A percentile compares a stretch with the other conserved stretches of the same genome.
Evolutionary conservation across 2,888 invertebrate species (phyloP).

Genomic region (Drosophila lacicola): DNA sequence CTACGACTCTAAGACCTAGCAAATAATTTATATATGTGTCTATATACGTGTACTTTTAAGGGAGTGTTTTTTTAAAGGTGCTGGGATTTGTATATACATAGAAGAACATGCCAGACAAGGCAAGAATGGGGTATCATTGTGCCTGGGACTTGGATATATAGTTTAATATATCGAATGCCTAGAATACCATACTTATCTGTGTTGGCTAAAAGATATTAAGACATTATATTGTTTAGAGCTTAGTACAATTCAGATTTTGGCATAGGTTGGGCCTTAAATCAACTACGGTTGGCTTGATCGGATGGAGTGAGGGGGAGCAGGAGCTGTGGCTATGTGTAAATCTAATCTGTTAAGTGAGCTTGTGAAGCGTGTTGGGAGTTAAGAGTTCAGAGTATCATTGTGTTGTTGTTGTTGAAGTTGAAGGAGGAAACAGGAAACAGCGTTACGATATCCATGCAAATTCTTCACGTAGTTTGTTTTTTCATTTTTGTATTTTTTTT

Average conservation of each 20-base stretch:
- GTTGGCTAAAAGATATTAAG: slow-evolving; percentile 45
- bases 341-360: slow-evolving; percentile 27
- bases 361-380: slow-evolving; percentile 30
- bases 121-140: slow-evolving; percentile 20
- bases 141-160: slow-evolving; percentile 29
- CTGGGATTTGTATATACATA: slow-evolving; percentile 18
- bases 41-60: slow-evolving; percentile 10
- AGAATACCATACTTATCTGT: slow-evolving; percentile 72
- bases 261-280: slow-evolving; percentile 4
- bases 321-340: slow-evolving; percentile 21
- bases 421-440: slow-evolving; percentile 72
- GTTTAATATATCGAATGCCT: slow-evolving; percentile 29
- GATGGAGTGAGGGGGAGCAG: neutral
- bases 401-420: slow-evolving; percentile 37
- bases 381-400: slow-evolving; percentile 11
- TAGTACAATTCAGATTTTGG: slow-evolving; percentile 3
- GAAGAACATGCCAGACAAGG: slow-evolving; percentile 40
- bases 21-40: neutral
- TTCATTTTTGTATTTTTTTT: slow-evolving; percentile 29
- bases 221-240: slow-evolving; percentile 22
- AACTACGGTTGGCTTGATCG: slow-evolving; percentile 18
- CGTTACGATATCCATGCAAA: slow-evolving; percentile 85
- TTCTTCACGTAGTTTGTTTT: slow-evolving; percentile 80
- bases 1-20: slow-evolving; percentile 20
- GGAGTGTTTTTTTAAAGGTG: slow-evolving; percentile 13